Percentiles rank a stretch among this genome's conserved stretches.
Conservation (phyloP, 2,113 vertebrate genomes). For the Anarrhichthys ocellatus region DNA sequence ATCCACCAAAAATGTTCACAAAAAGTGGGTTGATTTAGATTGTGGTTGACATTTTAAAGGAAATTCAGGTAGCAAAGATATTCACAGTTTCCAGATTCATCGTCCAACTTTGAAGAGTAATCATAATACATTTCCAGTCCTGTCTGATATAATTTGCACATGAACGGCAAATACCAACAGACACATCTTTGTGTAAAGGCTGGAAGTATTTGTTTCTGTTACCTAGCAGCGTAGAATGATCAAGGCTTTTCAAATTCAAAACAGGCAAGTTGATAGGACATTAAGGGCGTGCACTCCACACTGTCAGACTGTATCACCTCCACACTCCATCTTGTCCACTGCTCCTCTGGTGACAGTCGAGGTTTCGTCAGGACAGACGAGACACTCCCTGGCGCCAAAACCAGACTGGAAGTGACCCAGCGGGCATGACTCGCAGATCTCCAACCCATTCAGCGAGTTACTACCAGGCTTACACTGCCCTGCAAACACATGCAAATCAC, state of each 20-base stretch:
- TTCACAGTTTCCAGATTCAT: constrained; percentile 31
- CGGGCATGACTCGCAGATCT: constrained; percentile 96
- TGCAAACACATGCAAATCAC: constrained; percentile 64
- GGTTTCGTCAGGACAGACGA: constrained; percentile 87
- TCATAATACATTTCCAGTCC: constrained; percentile 28
- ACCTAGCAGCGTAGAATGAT: constrained; percentile 30
- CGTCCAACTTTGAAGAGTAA: constrained; percentile 38
- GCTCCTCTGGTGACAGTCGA: constrained; percentile 95
- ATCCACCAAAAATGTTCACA: background rate
- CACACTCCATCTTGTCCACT: constrained; percentile 89
- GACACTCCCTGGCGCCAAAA: constrained; percentile 88
- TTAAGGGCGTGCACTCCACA: constrained; percentile 8
- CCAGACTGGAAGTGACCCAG: constrained; percentile 91
- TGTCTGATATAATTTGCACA: constrained; percentile 5
- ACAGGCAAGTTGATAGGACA: constrained; percentile 1
- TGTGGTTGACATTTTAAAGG: background rate
- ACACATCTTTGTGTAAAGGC: constrained; percentile 22
- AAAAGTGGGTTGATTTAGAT: constrained; percentile 19
- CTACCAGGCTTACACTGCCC: constrained; percentile 95
- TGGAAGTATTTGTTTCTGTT: constrained; percentile 40
- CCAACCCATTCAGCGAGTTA: constrained; percentile 92
- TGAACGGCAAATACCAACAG: constrained; percentile 18
- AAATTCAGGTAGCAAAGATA: constrained; percentile 1
- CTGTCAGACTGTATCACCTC: constrained; percentile 84
- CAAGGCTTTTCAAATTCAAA: constrained; percentile 8